Conservation (phyloP, 2,113 vertebrate species). For the Xerus inauris region DNA sequence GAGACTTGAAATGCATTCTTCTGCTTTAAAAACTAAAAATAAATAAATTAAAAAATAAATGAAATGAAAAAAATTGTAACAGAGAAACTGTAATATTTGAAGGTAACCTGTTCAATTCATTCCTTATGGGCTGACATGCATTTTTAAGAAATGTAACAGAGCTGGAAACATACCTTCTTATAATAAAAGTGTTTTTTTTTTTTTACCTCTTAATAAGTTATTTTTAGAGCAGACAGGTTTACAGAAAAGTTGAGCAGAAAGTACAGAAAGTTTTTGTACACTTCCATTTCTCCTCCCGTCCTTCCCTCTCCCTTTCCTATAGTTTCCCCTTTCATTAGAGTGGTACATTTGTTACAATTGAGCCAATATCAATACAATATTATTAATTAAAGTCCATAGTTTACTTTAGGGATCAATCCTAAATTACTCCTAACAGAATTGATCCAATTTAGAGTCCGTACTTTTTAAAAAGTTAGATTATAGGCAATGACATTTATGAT, state of each 20-base stretch:
- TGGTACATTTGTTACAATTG: not conserved
- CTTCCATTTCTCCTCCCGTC: not conserved
- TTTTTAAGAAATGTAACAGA: not conserved
- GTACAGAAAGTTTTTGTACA: not conserved
- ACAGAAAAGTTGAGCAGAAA: not conserved
- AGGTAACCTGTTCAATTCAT: not conserved
- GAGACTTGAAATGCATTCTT: no score
- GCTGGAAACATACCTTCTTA: not conserved
- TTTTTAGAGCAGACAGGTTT: slow-evolving; percentile 21
- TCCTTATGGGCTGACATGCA: not conserved
- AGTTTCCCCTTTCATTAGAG: not conserved
- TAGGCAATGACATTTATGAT: not conserved
- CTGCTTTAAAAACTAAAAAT: no score
- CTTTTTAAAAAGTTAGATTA: not conserved
- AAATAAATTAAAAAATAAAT: no score
- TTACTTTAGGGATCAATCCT: not conserved
- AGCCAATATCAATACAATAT: not conserved
- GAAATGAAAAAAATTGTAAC: slow-evolving; percentile 38
- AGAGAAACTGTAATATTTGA: slow-evolving; percentile 2
- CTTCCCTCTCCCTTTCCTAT: not conserved
- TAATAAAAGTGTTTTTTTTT: not conserved
- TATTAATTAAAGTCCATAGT: not conserved
- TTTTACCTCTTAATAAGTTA: not conserved
- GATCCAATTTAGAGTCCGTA: not conserved
- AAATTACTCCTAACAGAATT: not conserved